Conservation (phyloP, 2,888 invertebrate genomes). For the Pyrochroa serraticornis region DNA sequence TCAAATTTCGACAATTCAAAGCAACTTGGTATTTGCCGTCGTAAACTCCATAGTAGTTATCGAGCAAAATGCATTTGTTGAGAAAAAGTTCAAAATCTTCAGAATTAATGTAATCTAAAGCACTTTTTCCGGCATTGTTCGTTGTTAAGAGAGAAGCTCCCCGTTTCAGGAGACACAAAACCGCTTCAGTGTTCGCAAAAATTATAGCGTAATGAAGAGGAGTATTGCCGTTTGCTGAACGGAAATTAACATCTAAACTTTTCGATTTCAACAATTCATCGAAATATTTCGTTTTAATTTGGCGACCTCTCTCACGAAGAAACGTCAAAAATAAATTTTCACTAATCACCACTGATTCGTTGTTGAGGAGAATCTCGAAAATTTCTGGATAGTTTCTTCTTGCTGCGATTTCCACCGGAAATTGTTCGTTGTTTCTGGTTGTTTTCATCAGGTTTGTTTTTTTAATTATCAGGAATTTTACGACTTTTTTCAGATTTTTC, state of each 20-base stretch:
- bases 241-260: slow-evolving; percentile 12
- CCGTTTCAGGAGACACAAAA: slow-evolving; percentile 9
- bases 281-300: slow-evolving; percentile 20
- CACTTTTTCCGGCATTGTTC: slow-evolving; percentile 12
- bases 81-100: slow-evolving; percentile 16
- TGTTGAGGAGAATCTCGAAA: slow-evolving; percentile 10
- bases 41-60: slow-evolving; percentile 4
- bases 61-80: slow-evolving; percentile 10
- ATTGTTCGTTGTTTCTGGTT: slow-evolving; percentile 11
- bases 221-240: slow-evolving; percentile 16
- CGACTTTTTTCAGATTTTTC: slow-evolving; percentile 10
- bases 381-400: slow-evolving; percentile 15
- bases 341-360: slow-evolving; percentile 7
- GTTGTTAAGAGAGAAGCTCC: slow-evolving; percentile 11
- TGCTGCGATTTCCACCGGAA: slow-evolving; percentile 23
- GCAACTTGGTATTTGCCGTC: slow-evolving; percentile 17
- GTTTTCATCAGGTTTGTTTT: slow-evolving; percentile 13
- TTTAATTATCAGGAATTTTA: slow-evolving; percentile 7
- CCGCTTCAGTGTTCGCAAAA: slow-evolving; percentile 15
- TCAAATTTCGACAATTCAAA: slow-evolving; percentile 11
- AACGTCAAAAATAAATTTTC: slow-evolving; percentile 11
- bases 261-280: slow-evolving; percentile 16
- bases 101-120: slow-evolving; percentile 19
- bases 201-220: slow-evolving; percentile 23
- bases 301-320: slow-evolving; percentile 4